These are phyloP conservation scores for Pseudomyrmex sp. DNA, from an alignment of 1,140 invertebrate species.

Conservation along the genomic window DNA sequence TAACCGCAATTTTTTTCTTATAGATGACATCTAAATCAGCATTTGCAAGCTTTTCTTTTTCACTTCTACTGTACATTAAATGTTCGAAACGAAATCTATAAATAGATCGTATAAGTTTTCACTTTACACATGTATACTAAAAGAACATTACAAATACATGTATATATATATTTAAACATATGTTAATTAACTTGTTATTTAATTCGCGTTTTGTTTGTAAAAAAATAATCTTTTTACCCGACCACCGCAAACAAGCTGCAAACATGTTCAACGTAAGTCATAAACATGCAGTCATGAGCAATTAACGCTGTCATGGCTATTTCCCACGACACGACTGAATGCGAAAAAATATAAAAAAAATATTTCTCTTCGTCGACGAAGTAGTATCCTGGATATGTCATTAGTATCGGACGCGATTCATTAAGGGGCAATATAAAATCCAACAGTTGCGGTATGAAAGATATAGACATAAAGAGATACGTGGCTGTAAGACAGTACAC, in stretches of 20 bases:
- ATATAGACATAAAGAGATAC: slow-evolving; percentile 10
- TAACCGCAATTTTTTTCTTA: slow-evolving; percentile 9
- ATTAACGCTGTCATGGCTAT: slow-evolving; percentile 14
- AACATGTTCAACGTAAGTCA: slow-evolving; percentile 51
- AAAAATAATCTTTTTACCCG: slow-evolving; percentile 17
- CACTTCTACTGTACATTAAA: not conserved
- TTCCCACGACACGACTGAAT: not conserved
- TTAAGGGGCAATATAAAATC: slow-evolving; percentile 43
- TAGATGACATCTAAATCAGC: not conserved
- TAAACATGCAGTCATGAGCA: slow-evolving; percentile 30
- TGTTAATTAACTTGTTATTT: not conserved
- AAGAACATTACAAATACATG: too few relatives aligned
- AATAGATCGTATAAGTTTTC: not conserved
- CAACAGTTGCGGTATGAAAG: slow-evolving; percentile 10
- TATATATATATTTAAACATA: too few relatives aligned
- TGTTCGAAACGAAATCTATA: slow-evolving; percentile 25
- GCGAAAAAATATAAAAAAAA: slow-evolving; percentile 34
- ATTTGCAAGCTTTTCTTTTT: not conserved
- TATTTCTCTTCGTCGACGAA: slow-evolving; percentile 39
- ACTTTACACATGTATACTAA: not conserved
- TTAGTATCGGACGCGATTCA: slow-evolving; percentile 19
- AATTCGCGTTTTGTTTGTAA: not conserved
- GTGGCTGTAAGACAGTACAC: not conserved
- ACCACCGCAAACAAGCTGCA: slow-evolving; percentile 49
- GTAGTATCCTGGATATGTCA: slow-evolving; percentile 34